These are phyloP conservation scores for Cydia amplana DNA, from an alignment of 1,140 invertebrate species.

Conservation along the genomic window DNA sequence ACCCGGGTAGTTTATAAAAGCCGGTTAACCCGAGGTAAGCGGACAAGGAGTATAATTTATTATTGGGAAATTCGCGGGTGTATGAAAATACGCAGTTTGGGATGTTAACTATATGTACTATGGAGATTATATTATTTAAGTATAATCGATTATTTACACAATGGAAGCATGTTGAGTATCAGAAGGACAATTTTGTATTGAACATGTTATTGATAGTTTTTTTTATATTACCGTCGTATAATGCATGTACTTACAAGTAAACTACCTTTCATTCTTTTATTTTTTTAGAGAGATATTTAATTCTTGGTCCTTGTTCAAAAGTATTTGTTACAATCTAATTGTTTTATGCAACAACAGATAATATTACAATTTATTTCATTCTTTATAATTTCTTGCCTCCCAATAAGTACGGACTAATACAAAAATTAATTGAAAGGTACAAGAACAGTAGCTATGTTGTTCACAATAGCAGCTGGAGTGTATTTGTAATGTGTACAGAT, in stretches of 20 bases:
- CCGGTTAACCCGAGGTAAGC: slow-evolving; percentile 79
- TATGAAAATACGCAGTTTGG: slow-evolving; percentile 65
- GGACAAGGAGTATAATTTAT: slow-evolving; percentile 78
- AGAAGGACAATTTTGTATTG: neutral
- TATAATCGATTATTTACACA: slow-evolving; percentile 4
- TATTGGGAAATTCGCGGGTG: slow-evolving; percentile 73
- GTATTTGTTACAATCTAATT: too few relatives aligned
- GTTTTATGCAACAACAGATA: too few relatives aligned
- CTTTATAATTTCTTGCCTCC: too few relatives aligned
- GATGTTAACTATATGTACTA: slow-evolving; percentile 40
- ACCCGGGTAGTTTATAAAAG: slow-evolving; percentile 78
- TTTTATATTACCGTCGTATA: neutral
- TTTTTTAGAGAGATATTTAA: too few relatives aligned
- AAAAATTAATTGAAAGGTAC: too few relatives aligned
- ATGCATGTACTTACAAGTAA: too few relatives aligned
- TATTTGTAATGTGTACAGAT: neutral
- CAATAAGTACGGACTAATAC: too few relatives aligned
- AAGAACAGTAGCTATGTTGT: too few relatives aligned
- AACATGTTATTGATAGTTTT: neutral
- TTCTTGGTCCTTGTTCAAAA: too few relatives aligned
- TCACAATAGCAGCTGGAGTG: too few relatives aligned
- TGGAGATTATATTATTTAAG: neutral
- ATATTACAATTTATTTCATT: too few relatives aligned
- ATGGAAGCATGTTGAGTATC: neutral
- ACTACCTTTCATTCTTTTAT: too few relatives aligned